Percentiles rank a stretch among this genome's conserved stretches.
phyloP scores from a whole-genome alignment of 2,113 vertebrate genomes.

The Tiliqua scincoides region DNA sequence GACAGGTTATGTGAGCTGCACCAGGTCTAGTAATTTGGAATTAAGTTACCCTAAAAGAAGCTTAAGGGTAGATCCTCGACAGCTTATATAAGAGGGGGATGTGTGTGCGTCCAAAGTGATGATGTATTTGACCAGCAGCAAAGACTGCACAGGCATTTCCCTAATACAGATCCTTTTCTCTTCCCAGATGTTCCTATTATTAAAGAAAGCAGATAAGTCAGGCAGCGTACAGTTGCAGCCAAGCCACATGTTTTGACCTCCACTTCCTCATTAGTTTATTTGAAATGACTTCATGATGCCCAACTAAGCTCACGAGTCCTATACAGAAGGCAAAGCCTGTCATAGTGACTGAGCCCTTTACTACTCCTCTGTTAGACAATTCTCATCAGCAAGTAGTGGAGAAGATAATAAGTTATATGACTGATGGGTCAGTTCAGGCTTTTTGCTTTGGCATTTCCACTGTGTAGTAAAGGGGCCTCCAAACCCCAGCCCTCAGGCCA shows the following conservation, averaged over 20 bases:
- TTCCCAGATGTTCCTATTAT: neutral
- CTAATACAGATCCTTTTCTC: neutral
- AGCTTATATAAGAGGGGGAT: neutral
- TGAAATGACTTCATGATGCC: conserved; percentile 34
- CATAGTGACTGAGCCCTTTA: conserved; percentile 43
- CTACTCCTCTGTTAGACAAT: conserved; percentile 50
- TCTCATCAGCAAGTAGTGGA: conserved; percentile 55
- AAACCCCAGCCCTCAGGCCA: too few species aligned
- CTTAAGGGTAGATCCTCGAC: neutral
- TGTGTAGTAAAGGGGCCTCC: too few species aligned
- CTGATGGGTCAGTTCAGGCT: conserved; percentile 49
- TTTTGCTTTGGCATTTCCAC: conserved; percentile 28
- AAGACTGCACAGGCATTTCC: neutral
- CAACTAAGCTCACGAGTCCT: conserved; percentile 38
- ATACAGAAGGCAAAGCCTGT: too few species aligned
- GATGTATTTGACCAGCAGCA: neutral
- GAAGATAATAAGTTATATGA: conserved; percentile 52
- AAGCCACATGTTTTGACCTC: conserved; percentile 31
- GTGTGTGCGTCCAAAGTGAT: neutral
- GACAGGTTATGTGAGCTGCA: neutral
- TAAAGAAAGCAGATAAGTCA: neutral
- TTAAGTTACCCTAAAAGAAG: conserved; percentile 4
- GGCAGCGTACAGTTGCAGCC: conserved; percentile 2
- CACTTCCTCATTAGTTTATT: conserved; percentile 28
- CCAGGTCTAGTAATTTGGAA: neutral